Percentiles rank a stretch among this genome's conserved stretches.
Evolutionary conservation across 1,140 invertebrate genomes (phyloP).

Genomic region (Panulirus ornatus): DNA sequence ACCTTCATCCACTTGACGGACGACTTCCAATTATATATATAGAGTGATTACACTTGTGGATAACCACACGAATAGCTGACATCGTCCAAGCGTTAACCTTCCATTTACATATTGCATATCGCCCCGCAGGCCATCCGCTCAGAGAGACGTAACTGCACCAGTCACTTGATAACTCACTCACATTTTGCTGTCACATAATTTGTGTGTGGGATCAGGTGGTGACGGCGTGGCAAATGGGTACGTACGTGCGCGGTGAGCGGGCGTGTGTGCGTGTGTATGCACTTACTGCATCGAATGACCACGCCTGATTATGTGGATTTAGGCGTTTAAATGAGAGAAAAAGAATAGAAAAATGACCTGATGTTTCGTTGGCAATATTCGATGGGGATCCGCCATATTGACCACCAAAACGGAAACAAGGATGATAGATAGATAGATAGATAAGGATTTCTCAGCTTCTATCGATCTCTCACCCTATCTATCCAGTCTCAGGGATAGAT

Average conservation of each 20-base stretch:
- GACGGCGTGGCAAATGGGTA: background rate
- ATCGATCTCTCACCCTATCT: too few species aligned
- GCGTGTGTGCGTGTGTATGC: background rate
- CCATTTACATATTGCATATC: background rate
- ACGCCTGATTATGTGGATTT: background rate
- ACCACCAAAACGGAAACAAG: too few species aligned
- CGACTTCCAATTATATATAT: conserved; percentile 5
- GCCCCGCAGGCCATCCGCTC: background rate
- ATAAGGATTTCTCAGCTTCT: too few species aligned
- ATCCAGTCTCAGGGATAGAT: too few species aligned
- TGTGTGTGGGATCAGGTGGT: background rate
- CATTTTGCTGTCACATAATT: background rate
- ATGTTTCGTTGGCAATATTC: too few species aligned
- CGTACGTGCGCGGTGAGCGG: background rate
- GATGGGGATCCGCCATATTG: too few species aligned
- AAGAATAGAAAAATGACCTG: too few species aligned
- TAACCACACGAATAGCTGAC: background rate
- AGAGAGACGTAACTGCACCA: too few species aligned
- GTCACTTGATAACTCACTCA: background rate
- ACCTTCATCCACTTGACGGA: background rate
- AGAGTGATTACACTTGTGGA: background rate
- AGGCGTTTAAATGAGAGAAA: too few species aligned
- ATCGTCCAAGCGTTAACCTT: background rate
- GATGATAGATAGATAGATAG: too few species aligned
- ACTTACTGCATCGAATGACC: background rate